Percentiles rank a stretch among this genome's conserved stretches.
Conservation (phyloP, 2,797 vertebrate genomes). For the Lutjanus campechanus region DNA sequence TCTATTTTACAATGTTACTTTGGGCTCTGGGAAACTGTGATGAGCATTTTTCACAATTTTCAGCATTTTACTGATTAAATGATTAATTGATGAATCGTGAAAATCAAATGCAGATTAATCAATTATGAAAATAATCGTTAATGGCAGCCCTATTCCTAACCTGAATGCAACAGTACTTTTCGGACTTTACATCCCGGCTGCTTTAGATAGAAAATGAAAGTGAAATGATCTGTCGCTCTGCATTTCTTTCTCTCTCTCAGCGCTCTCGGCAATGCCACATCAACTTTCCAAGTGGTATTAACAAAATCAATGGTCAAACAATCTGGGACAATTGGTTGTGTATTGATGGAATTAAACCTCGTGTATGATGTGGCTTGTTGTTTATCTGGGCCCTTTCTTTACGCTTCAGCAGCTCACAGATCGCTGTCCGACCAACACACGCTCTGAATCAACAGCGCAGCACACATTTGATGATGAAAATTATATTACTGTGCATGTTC, state of each 20-base stretch:
- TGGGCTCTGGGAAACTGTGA: too few species aligned
- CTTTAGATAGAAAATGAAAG: constrained; percentile 36
- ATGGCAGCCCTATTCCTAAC: too few species aligned
- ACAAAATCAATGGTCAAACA: constrained; percentile 94
- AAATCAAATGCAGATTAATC: too few species aligned
- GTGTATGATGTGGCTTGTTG: constrained; percentile 92
- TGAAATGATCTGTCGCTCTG: constrained; percentile 37
- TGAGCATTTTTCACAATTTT: too few species aligned
- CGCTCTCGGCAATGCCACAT: constrained; percentile 73
- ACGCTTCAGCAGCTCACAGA: constrained; percentile 53
- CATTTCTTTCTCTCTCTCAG: constrained; percentile 39
- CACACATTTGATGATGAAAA: constrained; percentile 28
- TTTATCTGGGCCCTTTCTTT: constrained; percentile 85
- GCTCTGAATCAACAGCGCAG: constrained; percentile 33
- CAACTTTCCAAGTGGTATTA: constrained; percentile 88
- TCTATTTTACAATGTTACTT: too few species aligned
- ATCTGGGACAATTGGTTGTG: constrained; percentile 93
- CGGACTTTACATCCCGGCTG: constrained; percentile 30
- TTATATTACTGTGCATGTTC: constrained; percentile 14
- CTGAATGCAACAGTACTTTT: constrained; percentile 27
- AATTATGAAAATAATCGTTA: too few species aligned
- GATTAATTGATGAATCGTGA: too few species aligned
- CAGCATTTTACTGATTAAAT: too few species aligned
- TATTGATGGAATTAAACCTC: constrained; percentile 96
- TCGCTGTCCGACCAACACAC: constrained; percentile 32